Evolutionary conservation across 2,113 vertebrate species (phyloP).

Genomic region (Cisticola juncidis): DNA sequence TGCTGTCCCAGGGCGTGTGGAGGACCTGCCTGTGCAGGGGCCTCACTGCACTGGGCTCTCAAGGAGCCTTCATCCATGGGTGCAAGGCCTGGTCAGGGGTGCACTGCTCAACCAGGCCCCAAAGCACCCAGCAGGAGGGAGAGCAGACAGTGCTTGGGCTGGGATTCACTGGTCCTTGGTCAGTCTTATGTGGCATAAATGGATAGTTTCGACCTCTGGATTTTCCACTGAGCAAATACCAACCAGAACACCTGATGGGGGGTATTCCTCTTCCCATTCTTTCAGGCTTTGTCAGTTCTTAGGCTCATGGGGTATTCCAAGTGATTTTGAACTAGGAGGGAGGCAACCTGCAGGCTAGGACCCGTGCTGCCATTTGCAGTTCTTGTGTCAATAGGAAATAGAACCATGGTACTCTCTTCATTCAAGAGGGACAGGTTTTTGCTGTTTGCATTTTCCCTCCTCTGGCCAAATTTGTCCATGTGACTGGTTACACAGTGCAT

Average conservation of each 20-base stretch:
- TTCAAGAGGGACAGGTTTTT: neutral
- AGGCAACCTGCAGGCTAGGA: fast-evolving
- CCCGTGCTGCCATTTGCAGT: neutral
- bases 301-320: neutral
- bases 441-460: neutral
- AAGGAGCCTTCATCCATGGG: neutral
- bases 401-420: neutral
- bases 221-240: neutral
- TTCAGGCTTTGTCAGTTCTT: neutral
- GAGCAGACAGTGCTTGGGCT: neutral
- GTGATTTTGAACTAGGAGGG: neutral
- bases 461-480: neutral
- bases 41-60: neutral
- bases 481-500: neutral
- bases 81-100: neutral
- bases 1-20: neutral
- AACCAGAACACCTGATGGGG: neutral
- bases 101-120: neutral
- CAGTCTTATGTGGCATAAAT: fast-evolving
- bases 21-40: neutral
- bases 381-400: neutral
- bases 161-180: neutral
- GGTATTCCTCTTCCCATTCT: neutral
- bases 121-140: neutral
- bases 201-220: neutral